Percentiles rank a stretch among this genome's conserved stretches.
Conservation (phyloP, 1,140 invertebrate genomes). For the Cherax quadricarinatus region DNA sequence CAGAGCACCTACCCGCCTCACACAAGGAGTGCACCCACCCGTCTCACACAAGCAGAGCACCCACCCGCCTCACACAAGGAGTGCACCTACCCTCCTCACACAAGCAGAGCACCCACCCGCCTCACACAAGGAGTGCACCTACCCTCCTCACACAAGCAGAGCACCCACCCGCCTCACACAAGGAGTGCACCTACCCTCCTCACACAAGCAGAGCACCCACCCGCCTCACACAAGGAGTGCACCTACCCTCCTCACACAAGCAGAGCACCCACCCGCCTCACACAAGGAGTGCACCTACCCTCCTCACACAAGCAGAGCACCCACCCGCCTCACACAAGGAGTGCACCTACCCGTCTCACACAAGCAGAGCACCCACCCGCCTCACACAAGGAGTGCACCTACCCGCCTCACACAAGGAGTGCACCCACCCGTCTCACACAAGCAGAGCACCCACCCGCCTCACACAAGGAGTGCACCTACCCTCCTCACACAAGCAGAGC, state of each 20-base stretch:
- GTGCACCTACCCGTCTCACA: not conserved
- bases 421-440: not conserved
- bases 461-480: no score
- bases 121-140: not conserved
- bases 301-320: not conserved
- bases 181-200: not conserved
- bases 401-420: conserved; percentile 37
- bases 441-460: conserved; percentile 50
- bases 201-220: not conserved
- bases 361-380: not conserved
- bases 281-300: not conserved
- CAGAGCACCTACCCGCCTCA: conserved; percentile 56
- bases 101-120: no score
- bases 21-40: no score
- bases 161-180: conserved; percentile 65
- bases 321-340: conserved; percentile 70
- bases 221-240: not conserved
- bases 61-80: not conserved
- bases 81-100: conserved; percentile 58
- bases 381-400: not conserved
- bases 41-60: not conserved
- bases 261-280: not conserved
- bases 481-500: not conserved
- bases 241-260: conserved; percentile 69
- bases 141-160: not conserved